These are phyloP conservation scores for Hypocryptadius cinnamomeus DNA, from an alignment of 2,113 vertebrate genomes.

Conservation along the genomic window DNA sequence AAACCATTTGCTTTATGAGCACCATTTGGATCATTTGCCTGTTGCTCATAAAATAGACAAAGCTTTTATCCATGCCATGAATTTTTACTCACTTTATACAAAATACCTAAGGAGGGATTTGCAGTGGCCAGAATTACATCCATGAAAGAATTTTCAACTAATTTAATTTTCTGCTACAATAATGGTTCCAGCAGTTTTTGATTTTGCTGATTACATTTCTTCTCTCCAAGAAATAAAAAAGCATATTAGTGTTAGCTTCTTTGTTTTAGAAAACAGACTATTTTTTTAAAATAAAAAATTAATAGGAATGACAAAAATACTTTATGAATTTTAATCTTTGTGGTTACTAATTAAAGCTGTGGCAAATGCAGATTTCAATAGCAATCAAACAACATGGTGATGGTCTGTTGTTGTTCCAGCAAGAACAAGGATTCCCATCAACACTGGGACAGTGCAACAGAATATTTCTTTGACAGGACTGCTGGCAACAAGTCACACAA, in stretches of 20 bases:
- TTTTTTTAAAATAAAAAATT: neutral
- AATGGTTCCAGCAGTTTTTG: conserved; percentile 23
- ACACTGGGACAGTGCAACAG: neutral
- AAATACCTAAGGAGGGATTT: conserved; percentile 64
- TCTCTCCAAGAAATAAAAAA: neutral
- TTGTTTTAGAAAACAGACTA: neutral
- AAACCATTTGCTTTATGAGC: conserved; percentile 52
- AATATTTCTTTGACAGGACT: neutral
- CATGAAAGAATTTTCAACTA: conserved; percentile 57
- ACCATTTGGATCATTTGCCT: conserved; percentile 52
- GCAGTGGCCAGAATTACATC: conserved; percentile 42
- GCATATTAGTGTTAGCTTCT: neutral
- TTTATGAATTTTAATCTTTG: neutral
- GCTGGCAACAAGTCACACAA: neutral
- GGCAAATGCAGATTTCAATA: neutral
- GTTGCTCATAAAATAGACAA: conserved; percentile 57
- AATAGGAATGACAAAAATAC: neutral
- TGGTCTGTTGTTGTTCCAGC: neutral
- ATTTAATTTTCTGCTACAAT: conserved; percentile 48
- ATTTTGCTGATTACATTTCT: conserved; percentile 42
- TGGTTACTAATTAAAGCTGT: neutral
- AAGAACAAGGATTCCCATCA: neutral
- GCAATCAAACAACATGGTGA: fast-evolving
- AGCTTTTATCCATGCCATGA: conserved; percentile 58
- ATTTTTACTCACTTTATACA: conserved; percentile 62